Evolutionary conservation across 1,140 invertebrate genomes (phyloP).

Genomic region (Calephelis nemesis): DNA sequence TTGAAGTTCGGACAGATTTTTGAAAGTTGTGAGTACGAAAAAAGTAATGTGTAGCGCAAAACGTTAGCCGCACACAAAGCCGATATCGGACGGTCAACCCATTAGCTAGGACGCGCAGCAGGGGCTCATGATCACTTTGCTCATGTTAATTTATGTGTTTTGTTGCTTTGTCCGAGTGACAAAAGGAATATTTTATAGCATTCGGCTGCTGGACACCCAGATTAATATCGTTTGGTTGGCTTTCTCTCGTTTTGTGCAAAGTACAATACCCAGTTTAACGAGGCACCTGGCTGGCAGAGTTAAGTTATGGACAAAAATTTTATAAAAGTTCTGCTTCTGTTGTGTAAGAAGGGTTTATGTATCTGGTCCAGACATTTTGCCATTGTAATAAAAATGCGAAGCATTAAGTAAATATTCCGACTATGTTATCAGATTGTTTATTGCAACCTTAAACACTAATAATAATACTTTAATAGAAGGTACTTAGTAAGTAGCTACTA

Average conservation of each 20-base stretch:
- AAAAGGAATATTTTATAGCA: constrained; percentile 70
- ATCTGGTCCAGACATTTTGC: background rate
- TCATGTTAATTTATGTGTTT: constrained; percentile 77
- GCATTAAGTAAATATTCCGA: too few species aligned
- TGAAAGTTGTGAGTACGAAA: constrained; percentile 1
- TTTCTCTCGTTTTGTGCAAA: constrained; percentile 77
- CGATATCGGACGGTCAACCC: constrained; percentile 57
- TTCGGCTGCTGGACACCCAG: constrained; percentile 72
- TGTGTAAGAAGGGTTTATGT: constrained; percentile 23
- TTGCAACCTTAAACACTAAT: too few species aligned
- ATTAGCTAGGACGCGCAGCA: constrained; percentile 59
- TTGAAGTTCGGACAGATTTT: background rate
- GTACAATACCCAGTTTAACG: constrained; percentile 55
- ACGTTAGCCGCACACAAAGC: constrained; percentile 3
- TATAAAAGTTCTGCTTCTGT: background rate
- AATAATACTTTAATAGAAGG: too few species aligned
- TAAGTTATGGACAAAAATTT: constrained; percentile 34
- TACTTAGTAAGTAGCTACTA: too few species aligned
- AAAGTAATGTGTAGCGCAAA: constrained; percentile 3
- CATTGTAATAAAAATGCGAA: too few species aligned
- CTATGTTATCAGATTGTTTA: too few species aligned
- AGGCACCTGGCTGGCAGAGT: constrained; percentile 66
- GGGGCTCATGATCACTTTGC: constrained; percentile 75
- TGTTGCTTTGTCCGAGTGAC: constrained; percentile 67
- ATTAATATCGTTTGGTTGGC: constrained; percentile 73